Evolutionary conservation across 1,140 invertebrate genomes (phyloP).

Genomic region (Drosophila melanica): DNA sequence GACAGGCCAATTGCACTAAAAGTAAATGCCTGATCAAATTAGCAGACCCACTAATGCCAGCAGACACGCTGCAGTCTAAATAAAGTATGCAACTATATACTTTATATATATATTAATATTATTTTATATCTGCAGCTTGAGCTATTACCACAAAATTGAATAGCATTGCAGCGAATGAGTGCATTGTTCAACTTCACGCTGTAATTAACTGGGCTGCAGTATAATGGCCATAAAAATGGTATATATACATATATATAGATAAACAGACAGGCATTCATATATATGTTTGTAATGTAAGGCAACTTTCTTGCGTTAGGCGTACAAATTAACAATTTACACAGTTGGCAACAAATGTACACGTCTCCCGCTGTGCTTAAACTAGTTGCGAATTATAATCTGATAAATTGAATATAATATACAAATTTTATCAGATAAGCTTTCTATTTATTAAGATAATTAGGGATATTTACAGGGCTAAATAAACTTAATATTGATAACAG

Average conservation of each 20-base stretch:
- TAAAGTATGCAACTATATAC: neutral
- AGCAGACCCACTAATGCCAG: constrained; percentile 16
- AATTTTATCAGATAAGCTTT: neutral
- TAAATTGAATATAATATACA: neutral
- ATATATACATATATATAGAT: neutral
- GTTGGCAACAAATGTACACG: neutral
- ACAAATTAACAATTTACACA: neutral
- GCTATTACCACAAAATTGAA: constrained; percentile 40
- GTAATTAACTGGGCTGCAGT: constrained; percentile 51
- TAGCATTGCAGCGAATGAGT: constrained; percentile 31
- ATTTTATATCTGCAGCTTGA: neutral
- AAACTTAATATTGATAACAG: no score
- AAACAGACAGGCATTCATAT: neutral
- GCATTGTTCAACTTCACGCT: constrained; percentile 56
- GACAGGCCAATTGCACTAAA: constrained; percentile 2
- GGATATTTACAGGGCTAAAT: no score
- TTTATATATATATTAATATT: neutral
- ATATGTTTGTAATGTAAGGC: neutral
- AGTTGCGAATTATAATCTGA: constrained; percentile 2
- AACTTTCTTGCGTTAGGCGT: constrained; percentile 1
- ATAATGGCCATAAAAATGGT: constrained; percentile 12
- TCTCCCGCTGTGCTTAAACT: neutral
- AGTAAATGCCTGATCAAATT: constrained; percentile 8
- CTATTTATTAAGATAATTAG: no score
- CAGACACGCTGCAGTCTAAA: constrained; percentile 16